A percentile compares a stretch with the other conserved stretches of the same genome.
These are phyloP conservation scores for Eupleurogrammus muticus DNA, from an alignment of 2,797 vertebrate species.

Conservation along the genomic window DNA sequence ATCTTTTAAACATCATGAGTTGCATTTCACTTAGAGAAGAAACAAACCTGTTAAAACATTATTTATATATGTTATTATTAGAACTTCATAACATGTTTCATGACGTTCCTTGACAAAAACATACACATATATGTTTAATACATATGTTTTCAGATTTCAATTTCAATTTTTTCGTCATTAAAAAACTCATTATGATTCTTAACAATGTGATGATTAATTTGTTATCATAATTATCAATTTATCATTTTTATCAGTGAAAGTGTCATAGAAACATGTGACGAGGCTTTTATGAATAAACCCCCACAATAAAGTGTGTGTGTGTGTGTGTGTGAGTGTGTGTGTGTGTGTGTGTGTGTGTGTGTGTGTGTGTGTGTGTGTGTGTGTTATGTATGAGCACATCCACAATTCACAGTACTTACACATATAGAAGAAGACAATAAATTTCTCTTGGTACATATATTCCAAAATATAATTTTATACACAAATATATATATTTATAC, in stretches of 20 bases:
- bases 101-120: conserved; percentile 9
- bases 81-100: conserved; percentile 27
- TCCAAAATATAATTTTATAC: conserved; percentile 94
- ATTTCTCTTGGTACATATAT: conserved; percentile 91
- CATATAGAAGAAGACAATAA: conserved; percentile 83
- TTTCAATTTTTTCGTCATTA: background rate
- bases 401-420: conserved; percentile 94
- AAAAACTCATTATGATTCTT: conserved; percentile 7
- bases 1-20: background rate
- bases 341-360: too few species aligned
- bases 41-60: conserved; percentile 2
- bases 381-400: conserved; percentile 48
- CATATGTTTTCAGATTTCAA: background rate
- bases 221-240: background rate
- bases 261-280: conserved; percentile 31
- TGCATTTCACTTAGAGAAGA: conserved; percentile 16
- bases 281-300: conserved; percentile 20
- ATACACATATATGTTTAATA: background rate
- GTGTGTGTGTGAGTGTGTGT: conserved; percentile 35
- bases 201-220: background rate
- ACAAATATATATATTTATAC: conserved; percentile 90
- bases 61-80: conserved; percentile 7
- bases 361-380: too few species aligned
- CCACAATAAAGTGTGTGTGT: conserved; percentile 18
- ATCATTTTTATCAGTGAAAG: background rate